Percentiles rank a stretch among this genome's conserved stretches.
phyloP scores from a whole-genome alignment of 2,888 invertebrate genomes.

The Stenodema calcarata region DNA sequence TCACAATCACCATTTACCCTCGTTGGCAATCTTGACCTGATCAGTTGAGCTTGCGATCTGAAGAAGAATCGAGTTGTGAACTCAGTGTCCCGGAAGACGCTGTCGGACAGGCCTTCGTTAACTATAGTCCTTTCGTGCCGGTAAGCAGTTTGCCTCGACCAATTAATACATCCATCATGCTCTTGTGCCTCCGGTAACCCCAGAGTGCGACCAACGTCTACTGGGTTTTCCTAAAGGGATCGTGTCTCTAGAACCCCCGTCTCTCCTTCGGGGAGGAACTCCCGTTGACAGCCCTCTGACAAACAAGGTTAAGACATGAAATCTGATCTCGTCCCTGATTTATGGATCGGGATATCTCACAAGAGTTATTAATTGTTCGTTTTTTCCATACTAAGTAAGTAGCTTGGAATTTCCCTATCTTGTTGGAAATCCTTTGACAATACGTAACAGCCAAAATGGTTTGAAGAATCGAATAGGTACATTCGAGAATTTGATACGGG shows the following conservation, averaged over 20 bases:
- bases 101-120: not conserved
- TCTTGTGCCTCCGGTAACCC: not conserved
- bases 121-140: not conserved
- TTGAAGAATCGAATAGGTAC: too few species aligned
- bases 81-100: not conserved
- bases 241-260: not conserved
- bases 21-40: too few species aligned
- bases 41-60: not conserved
- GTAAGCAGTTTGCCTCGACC: not conserved
- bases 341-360: not conserved
- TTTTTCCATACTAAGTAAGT: not conserved
- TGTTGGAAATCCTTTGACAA: not conserved
- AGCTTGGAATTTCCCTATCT: not conserved
- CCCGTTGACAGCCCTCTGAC: conserved; percentile 39
- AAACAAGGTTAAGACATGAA: conserved; percentile 40
- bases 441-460: not conserved
- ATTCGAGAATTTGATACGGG: too few species aligned
- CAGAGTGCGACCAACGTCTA: not conserved
- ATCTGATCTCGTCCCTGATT: conserved; percentile 30
- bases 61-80: not conserved
- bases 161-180: conserved; percentile 10
- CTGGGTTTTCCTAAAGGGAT: not conserved
- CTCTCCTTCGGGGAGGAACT: not conserved
- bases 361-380: not conserved
- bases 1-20: too few species aligned